These are phyloP conservation scores for Aphidoletes aphidimyza DNA, from an alignment of 2,888 invertebrate species.

Conservation along the genomic window DNA sequence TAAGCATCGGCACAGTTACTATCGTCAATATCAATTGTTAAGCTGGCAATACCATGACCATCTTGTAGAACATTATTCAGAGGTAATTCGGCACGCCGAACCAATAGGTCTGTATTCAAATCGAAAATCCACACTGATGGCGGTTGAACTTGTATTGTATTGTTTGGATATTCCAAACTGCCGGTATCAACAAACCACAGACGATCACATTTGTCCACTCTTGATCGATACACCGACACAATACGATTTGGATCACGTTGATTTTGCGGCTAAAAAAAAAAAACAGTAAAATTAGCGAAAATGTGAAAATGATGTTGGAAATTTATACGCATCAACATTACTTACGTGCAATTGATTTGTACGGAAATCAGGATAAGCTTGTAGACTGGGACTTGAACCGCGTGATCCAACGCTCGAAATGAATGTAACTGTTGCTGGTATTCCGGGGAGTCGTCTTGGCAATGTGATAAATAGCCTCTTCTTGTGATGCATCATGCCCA, in stretches of 20 bases:
- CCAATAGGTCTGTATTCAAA: conserved; percentile 74
- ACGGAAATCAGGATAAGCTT: conserved; percentile 12
- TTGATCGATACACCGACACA: conserved; percentile 77
- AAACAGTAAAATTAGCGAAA: background rate
- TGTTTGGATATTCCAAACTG: background rate
- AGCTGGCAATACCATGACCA: conserved; percentile 78
- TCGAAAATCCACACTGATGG: conserved; percentile 79
- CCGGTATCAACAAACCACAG: conserved; percentile 83
- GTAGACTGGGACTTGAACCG: conserved; percentile 13
- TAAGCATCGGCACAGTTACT: conserved; percentile 76
- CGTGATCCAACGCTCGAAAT: conserved; percentile 58
- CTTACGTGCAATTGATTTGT: conserved; percentile 20
- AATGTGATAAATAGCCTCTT: conserved; percentile 72
- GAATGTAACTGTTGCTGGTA: conserved; percentile 69
- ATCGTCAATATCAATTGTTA: conserved; percentile 78
- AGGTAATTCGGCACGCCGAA: conserved; percentile 76
- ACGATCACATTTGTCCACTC: conserved; percentile 79
- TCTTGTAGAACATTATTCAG: conserved; percentile 60
- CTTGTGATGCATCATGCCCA: conserved; percentile 55
- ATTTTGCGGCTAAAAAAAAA: conserved; percentile 21
- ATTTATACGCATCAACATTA: background rate
- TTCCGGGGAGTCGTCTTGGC: conserved; percentile 71
- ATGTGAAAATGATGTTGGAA: too few species aligned
- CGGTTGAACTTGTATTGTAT: conserved; percentile 68
- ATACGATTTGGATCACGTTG: conserved; percentile 63